A percentile compares a stretch with the other conserved stretches of the same genome.
Evolutionary conservation across 2,113 vertebrate species (phyloP).

Genomic region (Gobiocypris rarus): DNA sequence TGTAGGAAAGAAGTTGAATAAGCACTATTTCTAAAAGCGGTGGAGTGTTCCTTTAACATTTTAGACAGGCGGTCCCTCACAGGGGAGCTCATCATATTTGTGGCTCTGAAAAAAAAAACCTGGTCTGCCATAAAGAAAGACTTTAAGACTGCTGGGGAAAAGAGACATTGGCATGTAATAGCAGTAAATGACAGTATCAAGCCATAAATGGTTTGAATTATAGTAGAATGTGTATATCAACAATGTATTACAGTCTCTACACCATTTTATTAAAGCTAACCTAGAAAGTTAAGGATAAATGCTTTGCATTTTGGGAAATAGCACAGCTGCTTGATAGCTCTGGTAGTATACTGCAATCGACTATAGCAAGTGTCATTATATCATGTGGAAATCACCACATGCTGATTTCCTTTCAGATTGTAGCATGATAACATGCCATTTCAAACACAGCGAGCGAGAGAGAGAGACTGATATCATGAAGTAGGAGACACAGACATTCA

Average conservation of each 20-base stretch:
- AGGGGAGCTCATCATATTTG: no score
- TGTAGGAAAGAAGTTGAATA: no score
- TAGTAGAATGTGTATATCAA: neutral
- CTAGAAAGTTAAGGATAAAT: neutral
- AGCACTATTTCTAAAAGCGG: no score
- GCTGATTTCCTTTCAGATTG: slow-evolving; percentile 25
- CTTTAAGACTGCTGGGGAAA: neutral
- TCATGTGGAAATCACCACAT: slow-evolving; percentile 16
- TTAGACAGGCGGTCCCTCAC: neutral
- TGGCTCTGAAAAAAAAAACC: neutral
- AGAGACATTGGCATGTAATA: no score
- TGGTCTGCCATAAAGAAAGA: neutral
- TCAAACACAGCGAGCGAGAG: slow-evolving; percentile 18
- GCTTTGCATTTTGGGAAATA: neutral
- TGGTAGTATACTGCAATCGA: neutral
- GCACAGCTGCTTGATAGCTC: slow-evolving; percentile 11
- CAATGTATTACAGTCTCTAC: neutral
- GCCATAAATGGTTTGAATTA: neutral
- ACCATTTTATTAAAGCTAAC: slow-evolving; percentile 2
- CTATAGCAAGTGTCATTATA: neutral
- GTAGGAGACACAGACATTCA: neutral
- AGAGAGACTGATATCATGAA: neutral
- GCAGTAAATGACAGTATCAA: neutral
- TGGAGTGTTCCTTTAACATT: no score
- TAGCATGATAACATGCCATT: slow-evolving; percentile 41